Conservation (phyloP, 2,888 invertebrate species). For the Synergus itoensis region DNA sequence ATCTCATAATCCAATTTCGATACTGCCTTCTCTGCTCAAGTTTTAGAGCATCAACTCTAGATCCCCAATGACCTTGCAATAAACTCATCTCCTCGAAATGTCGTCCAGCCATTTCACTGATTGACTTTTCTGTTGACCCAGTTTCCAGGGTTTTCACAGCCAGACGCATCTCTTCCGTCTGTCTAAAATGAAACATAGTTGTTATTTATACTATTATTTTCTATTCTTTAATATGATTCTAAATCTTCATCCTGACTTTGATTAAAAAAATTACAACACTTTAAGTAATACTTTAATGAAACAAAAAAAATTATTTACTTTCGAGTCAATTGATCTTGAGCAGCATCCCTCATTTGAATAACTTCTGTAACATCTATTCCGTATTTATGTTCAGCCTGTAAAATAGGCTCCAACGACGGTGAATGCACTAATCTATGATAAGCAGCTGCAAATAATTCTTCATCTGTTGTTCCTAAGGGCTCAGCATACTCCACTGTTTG, state of each 20-base stretch:
- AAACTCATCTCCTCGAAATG: slow-evolving; percentile 92
- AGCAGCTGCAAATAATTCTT: slow-evolving; percentile 91
- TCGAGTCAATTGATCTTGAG: slow-evolving; percentile 85
- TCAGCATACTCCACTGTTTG: slow-evolving; percentile 92
- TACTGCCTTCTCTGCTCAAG: slow-evolving; percentile 93
- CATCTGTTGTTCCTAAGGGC: slow-evolving; percentile 89
- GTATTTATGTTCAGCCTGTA: slow-evolving; percentile 93
- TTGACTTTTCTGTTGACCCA: slow-evolving; percentile 89
- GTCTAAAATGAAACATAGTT: slow-evolving; percentile 78
- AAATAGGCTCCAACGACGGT: slow-evolving; percentile 91
- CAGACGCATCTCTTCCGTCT: slow-evolving; percentile 93
- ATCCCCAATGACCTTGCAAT: slow-evolving; percentile 91
- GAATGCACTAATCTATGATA: slow-evolving; percentile 92
- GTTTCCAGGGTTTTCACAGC: slow-evolving; percentile 89
- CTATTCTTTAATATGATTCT: background rate
- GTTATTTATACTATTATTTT: slow-evolving; percentile 21
- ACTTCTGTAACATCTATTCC: slow-evolving; percentile 89
- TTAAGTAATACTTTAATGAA: background rate
- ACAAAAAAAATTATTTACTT: slow-evolving; percentile 77
- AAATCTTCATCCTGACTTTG: too few species aligned
- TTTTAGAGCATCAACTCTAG: slow-evolving; percentile 90
- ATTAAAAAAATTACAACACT: background rate
- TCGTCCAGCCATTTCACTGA: slow-evolving; percentile 89
- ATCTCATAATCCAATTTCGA: slow-evolving; percentile 92
- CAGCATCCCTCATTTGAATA: slow-evolving; percentile 85